phyloP scores from a whole-genome alignment of 2,888 invertebrate genomes.

The Lasioglossum pauxillum region DNA sequence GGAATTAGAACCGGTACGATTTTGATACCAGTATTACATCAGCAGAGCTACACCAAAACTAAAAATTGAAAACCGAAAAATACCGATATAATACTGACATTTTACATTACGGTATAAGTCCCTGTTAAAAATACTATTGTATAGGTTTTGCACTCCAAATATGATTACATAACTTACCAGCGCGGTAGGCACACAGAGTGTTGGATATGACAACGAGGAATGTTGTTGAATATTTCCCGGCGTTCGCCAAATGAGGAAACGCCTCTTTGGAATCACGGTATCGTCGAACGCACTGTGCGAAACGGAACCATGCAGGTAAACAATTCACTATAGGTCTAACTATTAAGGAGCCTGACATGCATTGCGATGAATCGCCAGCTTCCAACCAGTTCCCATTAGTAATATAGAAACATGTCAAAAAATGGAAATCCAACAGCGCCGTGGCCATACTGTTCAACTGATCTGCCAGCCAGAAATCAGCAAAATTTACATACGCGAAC shows the following conservation, averaged over 20 bases:
- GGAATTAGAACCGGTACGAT: not conserved
- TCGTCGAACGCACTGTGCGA: conserved; percentile 97
- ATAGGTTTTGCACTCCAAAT: too few species aligned
- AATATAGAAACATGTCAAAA: conserved; percentile 95
- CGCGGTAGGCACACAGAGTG: conserved; percentile 89
- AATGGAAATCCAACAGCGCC: conserved; percentile 97
- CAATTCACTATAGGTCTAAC: conserved; percentile 94
- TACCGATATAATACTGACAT: not conserved
- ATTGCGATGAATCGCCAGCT: conserved; percentile 88
- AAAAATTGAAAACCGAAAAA: not conserved
- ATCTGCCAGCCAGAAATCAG: conserved; percentile 99
- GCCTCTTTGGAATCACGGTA: conserved; percentile 97
- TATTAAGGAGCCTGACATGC: conserved; percentile 90
- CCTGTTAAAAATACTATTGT: too few species aligned
- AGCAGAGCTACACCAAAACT: too few species aligned
- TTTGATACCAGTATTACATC: not conserved
- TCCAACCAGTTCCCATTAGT: conserved; percentile 91
- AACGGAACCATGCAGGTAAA: conserved; percentile 98
- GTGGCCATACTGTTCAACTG: conserved; percentile 97
- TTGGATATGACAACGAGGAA: conserved; percentile 97
- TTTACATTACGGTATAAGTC: too few species aligned
- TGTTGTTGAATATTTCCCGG: conserved; percentile 98
- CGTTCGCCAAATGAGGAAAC: conserved; percentile 98
- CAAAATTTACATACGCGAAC: conserved; percentile 96
- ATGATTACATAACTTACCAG: conserved; percentile 83